Conservation (phyloP, 2,113 vertebrate genomes). For the Perca schrenkii region DNA sequence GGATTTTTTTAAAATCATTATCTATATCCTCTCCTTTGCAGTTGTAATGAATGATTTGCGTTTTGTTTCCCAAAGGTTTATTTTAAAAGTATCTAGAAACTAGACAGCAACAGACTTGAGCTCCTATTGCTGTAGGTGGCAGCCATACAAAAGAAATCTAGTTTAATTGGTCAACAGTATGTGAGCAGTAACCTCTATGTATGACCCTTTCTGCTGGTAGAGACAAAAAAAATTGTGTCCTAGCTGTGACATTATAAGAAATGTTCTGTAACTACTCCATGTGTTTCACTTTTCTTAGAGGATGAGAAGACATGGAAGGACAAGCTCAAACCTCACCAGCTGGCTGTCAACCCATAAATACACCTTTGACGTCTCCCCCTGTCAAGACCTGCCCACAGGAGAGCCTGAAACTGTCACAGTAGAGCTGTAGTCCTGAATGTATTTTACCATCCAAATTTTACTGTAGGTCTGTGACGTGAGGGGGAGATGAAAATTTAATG, state of each 20-base stretch:
- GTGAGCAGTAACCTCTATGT: constrained; percentile 27
- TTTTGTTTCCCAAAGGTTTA: neutral
- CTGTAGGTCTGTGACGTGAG: constrained; percentile 4
- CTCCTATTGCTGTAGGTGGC: neutral
- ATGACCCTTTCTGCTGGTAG: constrained; percentile 16
- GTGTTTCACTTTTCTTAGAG: constrained; percentile 54
- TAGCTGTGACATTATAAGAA: constrained; percentile 52
- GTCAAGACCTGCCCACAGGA: constrained; percentile 50
- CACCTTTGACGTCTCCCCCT: constrained; percentile 51
- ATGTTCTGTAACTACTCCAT: constrained; percentile 28
- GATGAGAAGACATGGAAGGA: constrained; percentile 66
- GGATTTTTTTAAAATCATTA: neutral
- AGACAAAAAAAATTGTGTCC: constrained; percentile 48
- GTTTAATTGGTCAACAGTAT: constrained; percentile 46
- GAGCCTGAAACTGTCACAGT: constrained; percentile 56
- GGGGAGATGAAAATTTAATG: constrained; percentile 40
- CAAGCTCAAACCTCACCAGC: constrained; percentile 67
- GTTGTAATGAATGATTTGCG: neutral
- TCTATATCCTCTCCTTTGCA: neutral
- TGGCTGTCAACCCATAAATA: constrained; percentile 70
- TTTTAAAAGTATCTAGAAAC: neutral
- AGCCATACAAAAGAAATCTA: constrained; percentile 31
- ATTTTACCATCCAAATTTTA: constrained; percentile 23
- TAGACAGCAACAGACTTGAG: neutral
- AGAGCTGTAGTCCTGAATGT: constrained; percentile 20